Evolutionary conservation across 2,888 invertebrate genomes (phyloP), one percentile per base, ranked within the genome.

Genomic region (Chymomyza caudatula): DNA sequence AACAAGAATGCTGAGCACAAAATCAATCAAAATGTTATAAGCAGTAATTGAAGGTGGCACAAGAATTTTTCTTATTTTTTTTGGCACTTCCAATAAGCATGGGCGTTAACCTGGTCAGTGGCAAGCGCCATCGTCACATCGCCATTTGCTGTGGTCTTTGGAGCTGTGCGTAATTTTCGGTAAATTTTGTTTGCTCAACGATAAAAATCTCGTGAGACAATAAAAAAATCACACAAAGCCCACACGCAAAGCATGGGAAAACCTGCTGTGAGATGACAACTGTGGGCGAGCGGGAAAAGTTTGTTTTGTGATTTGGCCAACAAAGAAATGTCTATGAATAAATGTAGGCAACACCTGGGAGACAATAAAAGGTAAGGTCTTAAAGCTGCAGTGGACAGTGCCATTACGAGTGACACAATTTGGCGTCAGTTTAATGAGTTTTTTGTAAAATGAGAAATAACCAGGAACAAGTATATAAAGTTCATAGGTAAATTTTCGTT

Each of bases 151-250:
- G 3, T 42, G 20, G 42, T 19, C 17, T 51, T 4, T 63, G 52
- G 53, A 23, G 53, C 60, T 69, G 19, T 19, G 55, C 57, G 65
- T 63, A 68, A 65, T 64, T 67, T 75, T 65, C 44, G 71, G 63
- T 51, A 64, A 77, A 68, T 76, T 76, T 78, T 68, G 73, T 70
- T 78, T 70, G 65, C 51, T 37, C 29, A 51, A 67, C 76, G 73
- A 77, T 70, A 75, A 73, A 78, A 77, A 75, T 76, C 76, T 78
- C 78, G 63, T 70, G 76, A 73, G 76, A 77, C 78, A 75, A 70
- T 75, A 73, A 73, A 77, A 70, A 55, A 70, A 55, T 29, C 29
- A 29, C 29, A 37, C 11, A 37, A 11, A 37, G 29, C 29, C 29
- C 29, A 37, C 29, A 37, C 29, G 3, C 29, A 37, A 37, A 4